Evolutionary conservation across 2,113 vertebrate genomes (phyloP), one percentile per base, ranked within the genome.

Genomic region (Lates calcarifer): DNA sequence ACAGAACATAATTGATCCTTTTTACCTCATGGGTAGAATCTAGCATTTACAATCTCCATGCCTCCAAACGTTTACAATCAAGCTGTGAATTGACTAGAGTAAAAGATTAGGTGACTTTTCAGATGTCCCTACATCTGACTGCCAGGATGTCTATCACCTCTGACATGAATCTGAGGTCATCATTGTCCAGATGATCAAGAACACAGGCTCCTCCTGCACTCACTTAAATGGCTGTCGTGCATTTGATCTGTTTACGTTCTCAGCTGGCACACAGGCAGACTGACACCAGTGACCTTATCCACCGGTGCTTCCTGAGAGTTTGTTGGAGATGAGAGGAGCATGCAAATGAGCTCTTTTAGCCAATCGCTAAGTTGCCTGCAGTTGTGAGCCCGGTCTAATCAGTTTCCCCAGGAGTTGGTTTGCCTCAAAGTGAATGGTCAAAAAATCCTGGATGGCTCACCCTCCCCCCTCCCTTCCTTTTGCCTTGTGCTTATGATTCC

Each of bases 201-300:
- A 81, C 74, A 74, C 58, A 17, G 35, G 13, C 66, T 64, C 37
- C 47, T 37, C 39, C 45, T 51, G 61, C 60, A 73, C 70, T 57
- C 20, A 12, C 51, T 75, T 53, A 82, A 82, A 68, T 2, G 43
- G 8, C 74, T 76, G 77, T 78, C 77, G 77, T 65, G 66, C 45
- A 65, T 87, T 88, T 91, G 84, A 86, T 92, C 60, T 86, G 84
- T 85, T 90, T 85, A 82, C 79, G 80, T 74, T 85, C 82, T 77
- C 14, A 5, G 71, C 78, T 72, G 74, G 85, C 70, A 65, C 80
- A 77, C 74, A 64, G 84, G 77, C 80, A 79, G 89, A 82, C 74
- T 84, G 87, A 91, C 89, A 91, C 83, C 43, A n/a, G 63, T 91
- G 91, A 92, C 91, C 92, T 92, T 91, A 84, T 87, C 83, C 87